Conservation (phyloP, 2,797 vertebrate species). For the Spheniscus humboldti region DNA sequence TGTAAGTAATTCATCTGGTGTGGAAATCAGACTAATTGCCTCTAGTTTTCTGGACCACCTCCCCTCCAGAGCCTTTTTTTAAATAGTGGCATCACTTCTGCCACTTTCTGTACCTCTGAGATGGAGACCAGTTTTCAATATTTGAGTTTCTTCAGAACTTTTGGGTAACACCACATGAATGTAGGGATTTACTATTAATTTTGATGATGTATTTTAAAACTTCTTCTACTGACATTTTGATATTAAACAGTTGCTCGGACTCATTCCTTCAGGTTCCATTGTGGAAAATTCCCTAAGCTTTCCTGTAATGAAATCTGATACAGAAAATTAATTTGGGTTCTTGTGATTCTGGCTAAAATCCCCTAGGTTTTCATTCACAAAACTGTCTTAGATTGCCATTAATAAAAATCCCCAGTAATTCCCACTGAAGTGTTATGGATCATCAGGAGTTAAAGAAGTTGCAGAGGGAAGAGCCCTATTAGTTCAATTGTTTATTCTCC, state of each 20-base stretch:
- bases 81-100: not conserved
- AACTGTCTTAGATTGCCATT: not conserved
- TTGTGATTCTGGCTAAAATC: not conserved
- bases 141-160: not conserved
- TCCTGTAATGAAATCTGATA: not conserved
- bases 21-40: not conserved
- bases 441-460: constrained; percentile 17
- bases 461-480: not conserved
- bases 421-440: not conserved
- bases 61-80: not conserved
- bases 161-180: not conserved
- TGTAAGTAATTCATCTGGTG: not conserved
- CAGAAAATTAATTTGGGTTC: not conserved
- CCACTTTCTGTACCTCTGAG: not conserved
- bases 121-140: not conserved
- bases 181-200: not conserved
- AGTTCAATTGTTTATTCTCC: constrained; percentile 32
- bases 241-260: not conserved
- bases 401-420: not conserved
- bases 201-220: not conserved
- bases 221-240: not conserved
- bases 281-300: not conserved
- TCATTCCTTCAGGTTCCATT: not conserved
- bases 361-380: not conserved
- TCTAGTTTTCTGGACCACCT: not conserved